Conservation (phyloP, 2,797 vertebrate genomes). For the Crax fasciolata region DNA sequence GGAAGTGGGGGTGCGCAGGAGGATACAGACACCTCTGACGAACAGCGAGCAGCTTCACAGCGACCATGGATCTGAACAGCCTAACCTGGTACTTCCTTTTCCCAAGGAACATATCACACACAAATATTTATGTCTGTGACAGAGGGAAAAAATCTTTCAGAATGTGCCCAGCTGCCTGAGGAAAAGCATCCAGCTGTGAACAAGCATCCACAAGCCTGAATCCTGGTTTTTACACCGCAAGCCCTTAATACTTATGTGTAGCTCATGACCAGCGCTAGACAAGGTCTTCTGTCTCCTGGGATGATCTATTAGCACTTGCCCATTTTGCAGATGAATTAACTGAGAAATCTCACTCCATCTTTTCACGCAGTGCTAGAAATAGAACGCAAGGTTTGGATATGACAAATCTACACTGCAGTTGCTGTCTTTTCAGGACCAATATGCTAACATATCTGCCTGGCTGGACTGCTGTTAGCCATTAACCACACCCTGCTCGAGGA, state of each 20-base stretch:
- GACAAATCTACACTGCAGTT: conserved; percentile 36
- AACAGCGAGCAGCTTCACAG: not conserved
- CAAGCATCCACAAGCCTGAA: not conserved
- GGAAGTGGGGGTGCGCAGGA: not conserved
- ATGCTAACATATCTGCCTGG: not conserved
- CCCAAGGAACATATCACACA: not conserved
- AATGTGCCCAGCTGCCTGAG: not conserved
- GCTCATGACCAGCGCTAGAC: not conserved
- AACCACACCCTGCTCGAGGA: conserved; percentile 38
- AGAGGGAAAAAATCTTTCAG: not conserved
- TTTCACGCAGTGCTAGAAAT: conserved; percentile 28
- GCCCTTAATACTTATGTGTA: not conserved
- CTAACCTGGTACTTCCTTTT: not conserved
- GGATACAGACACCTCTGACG: not conserved
- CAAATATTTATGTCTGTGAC: not conserved
- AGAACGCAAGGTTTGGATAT: conserved; percentile 24
- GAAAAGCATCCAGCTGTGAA: not conserved
- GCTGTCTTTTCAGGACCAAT: conserved; percentile 2
- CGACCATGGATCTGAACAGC: not conserved
- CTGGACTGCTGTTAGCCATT: conserved; percentile 43
- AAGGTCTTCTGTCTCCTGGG: not conserved
- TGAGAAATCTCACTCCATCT: conserved; percentile 21
- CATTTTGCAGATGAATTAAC: conserved; percentile 31
- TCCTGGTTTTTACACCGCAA: not conserved
- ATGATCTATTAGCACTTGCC: conserved; percentile 13